These are phyloP conservation scores for Caenorhabditis inopinata DNA, from an alignment of 1,140 invertebrate genomes.

Conservation along the genomic window DNA sequence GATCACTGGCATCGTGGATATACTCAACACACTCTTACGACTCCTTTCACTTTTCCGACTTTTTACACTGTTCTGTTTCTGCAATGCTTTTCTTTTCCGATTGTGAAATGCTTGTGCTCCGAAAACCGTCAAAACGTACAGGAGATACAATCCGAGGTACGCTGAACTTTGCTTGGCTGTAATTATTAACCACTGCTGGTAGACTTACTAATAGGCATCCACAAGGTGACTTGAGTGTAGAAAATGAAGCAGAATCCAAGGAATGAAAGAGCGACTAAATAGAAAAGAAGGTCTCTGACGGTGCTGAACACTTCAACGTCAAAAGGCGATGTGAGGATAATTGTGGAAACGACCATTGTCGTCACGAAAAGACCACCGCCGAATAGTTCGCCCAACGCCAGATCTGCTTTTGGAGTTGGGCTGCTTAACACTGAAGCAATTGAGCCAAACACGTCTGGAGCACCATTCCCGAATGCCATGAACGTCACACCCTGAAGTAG, in stretches of 20 bases:
- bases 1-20: background rate
- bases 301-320: conserved; percentile 58
- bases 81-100: background rate
- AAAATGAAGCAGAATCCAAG: conserved; percentile 69
- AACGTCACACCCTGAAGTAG: conserved; percentile 73
- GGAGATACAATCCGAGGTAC: background rate
- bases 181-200: background rate
- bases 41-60: background rate
- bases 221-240: conserved; percentile 67
- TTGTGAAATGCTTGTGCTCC: background rate
- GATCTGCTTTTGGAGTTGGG: conserved; percentile 69
- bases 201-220: conserved; percentile 54
- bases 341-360: conserved; percentile 73
- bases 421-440: conserved; percentile 69
- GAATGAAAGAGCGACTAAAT: conserved; percentile 70
- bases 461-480: conserved; percentile 78
- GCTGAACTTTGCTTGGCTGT: background rate
- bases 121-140: conserved; percentile 4
- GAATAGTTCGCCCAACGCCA: conserved; percentile 71
- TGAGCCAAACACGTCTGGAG: conserved; percentile 76
- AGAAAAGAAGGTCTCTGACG: conserved; percentile 73
- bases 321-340: conserved; percentile 72
- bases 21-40: background rate
- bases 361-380: conserved; percentile 74
- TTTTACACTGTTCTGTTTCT: background rate